Evolutionary conservation across 2,113 vertebrate genomes (phyloP).

Genomic region (Ivindomyrus marchei): DNA sequence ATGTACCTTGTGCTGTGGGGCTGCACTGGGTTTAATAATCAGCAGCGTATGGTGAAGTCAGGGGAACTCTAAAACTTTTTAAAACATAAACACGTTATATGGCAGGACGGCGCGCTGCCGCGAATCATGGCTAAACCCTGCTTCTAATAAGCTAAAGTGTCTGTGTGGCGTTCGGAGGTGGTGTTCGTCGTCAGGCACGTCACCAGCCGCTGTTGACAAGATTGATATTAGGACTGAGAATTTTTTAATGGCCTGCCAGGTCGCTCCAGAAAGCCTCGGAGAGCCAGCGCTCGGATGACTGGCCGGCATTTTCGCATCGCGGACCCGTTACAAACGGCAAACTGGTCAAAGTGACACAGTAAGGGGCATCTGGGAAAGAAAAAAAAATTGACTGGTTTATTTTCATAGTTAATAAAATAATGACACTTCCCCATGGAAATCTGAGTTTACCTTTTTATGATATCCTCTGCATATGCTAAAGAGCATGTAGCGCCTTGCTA

Average conservation of each 20-base stretch:
- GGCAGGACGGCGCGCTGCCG: not conserved
- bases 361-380: not conserved
- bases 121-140: not conserved
- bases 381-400: not conserved
- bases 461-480: not conserved
- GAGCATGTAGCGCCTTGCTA: not conserved
- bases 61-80: conserved; percentile 10
- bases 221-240: not conserved
- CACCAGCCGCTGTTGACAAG: not conserved
- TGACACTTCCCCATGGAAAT: not conserved
- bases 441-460: not conserved
- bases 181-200: not conserved
- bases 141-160: conserved; percentile 2
- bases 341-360: not conserved
- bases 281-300: not conserved
- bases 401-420: not conserved
- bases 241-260: not conserved
- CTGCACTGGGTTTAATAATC: conserved; percentile 10
- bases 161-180: not conserved
- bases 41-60: not conserved
- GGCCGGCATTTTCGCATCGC: not conserved
- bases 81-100: conserved; percentile 1
- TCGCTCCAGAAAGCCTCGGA: not conserved
- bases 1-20: conserved; percentile 8
- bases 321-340: not conserved